These are phyloP conservation scores for Phataginus tetradactyla DNA, from an alignment of 2,797 vertebrate species.

Conservation along the genomic window DNA sequence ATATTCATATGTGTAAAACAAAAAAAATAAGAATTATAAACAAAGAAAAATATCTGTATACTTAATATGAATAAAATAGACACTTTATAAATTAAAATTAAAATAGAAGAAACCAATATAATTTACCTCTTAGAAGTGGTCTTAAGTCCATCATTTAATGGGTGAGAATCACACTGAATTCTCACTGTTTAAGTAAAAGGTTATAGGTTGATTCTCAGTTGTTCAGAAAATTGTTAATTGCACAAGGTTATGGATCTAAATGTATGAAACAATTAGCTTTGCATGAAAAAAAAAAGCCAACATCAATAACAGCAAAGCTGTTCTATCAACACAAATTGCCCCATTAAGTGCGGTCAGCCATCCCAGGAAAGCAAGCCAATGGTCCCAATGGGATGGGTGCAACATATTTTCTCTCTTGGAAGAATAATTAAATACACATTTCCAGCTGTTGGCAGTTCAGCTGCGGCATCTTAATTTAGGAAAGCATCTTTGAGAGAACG, in stretches of 20 bases:
- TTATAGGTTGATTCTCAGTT: conserved; percentile 47
- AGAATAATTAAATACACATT: conserved; percentile 64
- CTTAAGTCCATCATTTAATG: not conserved
- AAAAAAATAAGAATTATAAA: not conserved
- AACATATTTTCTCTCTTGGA: conserved; percentile 56
- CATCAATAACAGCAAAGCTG: conserved; percentile 60
- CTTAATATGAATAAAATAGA: not conserved
- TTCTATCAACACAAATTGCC: conserved; percentile 63
- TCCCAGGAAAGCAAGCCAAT: conserved; percentile 44
- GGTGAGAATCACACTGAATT: conserved; percentile 51
- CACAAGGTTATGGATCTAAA: conserved; percentile 59
- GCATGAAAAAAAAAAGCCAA: conserved; percentile 49
- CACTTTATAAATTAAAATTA: conserved; percentile 40
- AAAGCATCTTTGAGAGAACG: conserved; percentile 26
- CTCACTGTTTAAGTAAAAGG: conserved; percentile 38
- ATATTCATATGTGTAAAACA: not conserved
- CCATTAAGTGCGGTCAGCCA: conserved; percentile 42
- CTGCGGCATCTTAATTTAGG: conserved; percentile 60
- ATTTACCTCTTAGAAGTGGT: not conserved
- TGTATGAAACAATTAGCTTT: conserved; percentile 69
- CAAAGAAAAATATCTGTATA: not conserved
- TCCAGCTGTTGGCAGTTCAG: conserved; percentile 62
- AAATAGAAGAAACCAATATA: not conserved
- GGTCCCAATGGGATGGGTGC: conserved; percentile 38
- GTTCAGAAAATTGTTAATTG: conserved; percentile 63